Evolutionary conservation across 2,113 vertebrate species (phyloP).

Genomic region (Ibidorhyncha struthersii): DNA sequence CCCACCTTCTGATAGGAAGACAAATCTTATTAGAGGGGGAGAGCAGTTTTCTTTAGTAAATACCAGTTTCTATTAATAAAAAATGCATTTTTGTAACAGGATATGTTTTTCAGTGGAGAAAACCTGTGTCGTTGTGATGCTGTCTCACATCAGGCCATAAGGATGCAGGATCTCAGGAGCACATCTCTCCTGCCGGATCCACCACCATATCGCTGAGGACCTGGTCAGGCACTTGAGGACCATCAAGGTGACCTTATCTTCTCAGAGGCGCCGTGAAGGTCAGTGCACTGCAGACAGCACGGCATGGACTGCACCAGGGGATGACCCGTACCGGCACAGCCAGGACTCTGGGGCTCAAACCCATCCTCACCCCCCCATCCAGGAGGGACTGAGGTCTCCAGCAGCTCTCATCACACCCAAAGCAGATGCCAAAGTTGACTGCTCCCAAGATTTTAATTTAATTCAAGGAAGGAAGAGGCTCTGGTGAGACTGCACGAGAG

Average conservation of each 20-base stretch:
- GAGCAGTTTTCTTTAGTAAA: neutral
- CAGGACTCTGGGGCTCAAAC: neutral
- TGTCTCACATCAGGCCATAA: neutral
- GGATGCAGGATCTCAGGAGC: neutral
- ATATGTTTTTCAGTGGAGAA: neutral
- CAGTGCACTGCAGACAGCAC: neutral
- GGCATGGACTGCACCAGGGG: neutral
- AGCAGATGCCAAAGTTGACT: neutral
- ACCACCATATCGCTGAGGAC: rapidly evolving
- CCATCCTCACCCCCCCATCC: too few species aligned
- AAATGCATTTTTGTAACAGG: neutral
- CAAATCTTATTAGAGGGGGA: neutral
- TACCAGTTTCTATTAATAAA: neutral
- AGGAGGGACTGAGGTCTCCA: neutral
- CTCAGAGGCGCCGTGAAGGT: neutral
- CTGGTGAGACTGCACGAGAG: neutral
- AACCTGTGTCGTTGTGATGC: neutral
- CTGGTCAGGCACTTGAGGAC: neutral
- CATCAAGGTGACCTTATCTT: neutral
- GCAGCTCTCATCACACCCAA: neutral
- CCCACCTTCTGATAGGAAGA: neutral
- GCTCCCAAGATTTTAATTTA: neutral
- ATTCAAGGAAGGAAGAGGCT: neutral
- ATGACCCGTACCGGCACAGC: neutral
- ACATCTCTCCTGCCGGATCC: neutral